Conservation (phyloP, 2,888 invertebrate species). For the Tromatobia lineatoria region DNA sequence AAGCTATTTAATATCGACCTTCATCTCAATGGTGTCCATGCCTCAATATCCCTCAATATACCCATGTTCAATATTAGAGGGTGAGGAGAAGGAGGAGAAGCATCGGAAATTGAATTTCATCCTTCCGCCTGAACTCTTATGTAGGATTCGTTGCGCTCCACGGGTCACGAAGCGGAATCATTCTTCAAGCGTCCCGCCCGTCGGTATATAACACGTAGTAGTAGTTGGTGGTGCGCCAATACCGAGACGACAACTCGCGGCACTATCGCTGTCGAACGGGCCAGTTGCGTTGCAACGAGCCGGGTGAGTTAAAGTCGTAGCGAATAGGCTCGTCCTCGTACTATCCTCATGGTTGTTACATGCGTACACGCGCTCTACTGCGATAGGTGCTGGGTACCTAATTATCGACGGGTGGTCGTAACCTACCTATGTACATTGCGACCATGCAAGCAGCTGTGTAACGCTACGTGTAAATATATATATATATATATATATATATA, state of each 20-base stretch:
- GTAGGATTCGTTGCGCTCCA: constrained; percentile 74
- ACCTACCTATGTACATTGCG: constrained; percentile 60
- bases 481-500: background rate
- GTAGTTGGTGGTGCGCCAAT: background rate
- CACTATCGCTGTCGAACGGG: constrained; percentile 2
- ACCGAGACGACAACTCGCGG: constrained; percentile 19
- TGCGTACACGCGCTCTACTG: constrained; percentile 72
- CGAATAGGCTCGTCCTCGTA: constrained; percentile 65
- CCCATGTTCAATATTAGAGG: background rate
- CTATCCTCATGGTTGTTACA: constrained; percentile 69
- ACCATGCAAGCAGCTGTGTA: constrained; percentile 24
- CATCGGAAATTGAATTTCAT: constrained; percentile 76
- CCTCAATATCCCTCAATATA: background rate
- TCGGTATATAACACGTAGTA: background rate
- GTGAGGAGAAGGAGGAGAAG: constrained; percentile 14
- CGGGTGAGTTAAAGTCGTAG: constrained; percentile 69
- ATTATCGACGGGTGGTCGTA: constrained; percentile 78
- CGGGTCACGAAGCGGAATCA: constrained; percentile 70
- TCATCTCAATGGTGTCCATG: too few relatives aligned
- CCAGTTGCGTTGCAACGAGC: constrained; percentile 34
- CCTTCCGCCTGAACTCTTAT: constrained; percentile 71
- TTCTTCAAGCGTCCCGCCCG: constrained; percentile 23
- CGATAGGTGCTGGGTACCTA: constrained; percentile 73
- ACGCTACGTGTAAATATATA: background rate
- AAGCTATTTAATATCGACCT: too few relatives aligned